Percentiles rank a stretch among this genome's conserved stretches.
Conservation (phyloP, 2,888 invertebrate species). For the Clepsis dumicolana region DNA sequence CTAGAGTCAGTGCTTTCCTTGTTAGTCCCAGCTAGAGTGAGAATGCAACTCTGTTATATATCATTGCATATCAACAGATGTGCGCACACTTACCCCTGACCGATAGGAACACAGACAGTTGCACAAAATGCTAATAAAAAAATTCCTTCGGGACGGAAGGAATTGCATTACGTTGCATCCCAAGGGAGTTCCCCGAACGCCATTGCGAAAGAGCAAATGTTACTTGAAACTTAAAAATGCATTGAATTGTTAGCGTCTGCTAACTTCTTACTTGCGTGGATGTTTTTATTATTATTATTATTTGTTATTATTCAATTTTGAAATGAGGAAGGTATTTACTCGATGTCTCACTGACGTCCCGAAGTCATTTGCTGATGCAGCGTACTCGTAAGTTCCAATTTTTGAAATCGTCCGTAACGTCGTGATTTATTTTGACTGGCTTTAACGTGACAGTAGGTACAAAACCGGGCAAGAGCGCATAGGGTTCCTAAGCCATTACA, state of each 20-base stretch:
- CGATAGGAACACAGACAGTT: constrained; percentile 24
- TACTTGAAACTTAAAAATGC: constrained; percentile 37
- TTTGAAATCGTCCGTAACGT: too few relatives aligned
- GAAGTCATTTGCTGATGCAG: too few relatives aligned
- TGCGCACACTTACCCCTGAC: constrained; percentile 10
- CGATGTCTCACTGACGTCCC: too few relatives aligned
- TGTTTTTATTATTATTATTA: too few relatives aligned
- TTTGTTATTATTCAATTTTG: too few relatives aligned
- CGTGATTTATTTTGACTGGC: too few relatives aligned
- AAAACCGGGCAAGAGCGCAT: too few relatives aligned
- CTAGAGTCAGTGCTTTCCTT: too few relatives aligned
- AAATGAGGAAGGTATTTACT: too few relatives aligned
- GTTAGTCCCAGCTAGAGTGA: background rate
- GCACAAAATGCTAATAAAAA: constrained; percentile 30
- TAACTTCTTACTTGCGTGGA: background rate
- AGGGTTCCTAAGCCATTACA: too few relatives aligned
- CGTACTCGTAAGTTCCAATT: too few relatives aligned
- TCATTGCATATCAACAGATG: background rate
- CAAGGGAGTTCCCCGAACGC: constrained; percentile 9
- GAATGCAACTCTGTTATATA: background rate
- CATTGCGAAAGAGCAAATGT: constrained; percentile 22
- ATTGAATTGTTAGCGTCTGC: constrained; percentile 2
- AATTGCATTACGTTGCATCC: constrained; percentile 31
- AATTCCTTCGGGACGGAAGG: constrained; percentile 23
- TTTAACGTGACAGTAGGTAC: too few relatives aligned